These are phyloP conservation scores for Xiphydria camelus DNA, from an alignment of 2,888 invertebrate species.

Conservation along the genomic window DNA sequence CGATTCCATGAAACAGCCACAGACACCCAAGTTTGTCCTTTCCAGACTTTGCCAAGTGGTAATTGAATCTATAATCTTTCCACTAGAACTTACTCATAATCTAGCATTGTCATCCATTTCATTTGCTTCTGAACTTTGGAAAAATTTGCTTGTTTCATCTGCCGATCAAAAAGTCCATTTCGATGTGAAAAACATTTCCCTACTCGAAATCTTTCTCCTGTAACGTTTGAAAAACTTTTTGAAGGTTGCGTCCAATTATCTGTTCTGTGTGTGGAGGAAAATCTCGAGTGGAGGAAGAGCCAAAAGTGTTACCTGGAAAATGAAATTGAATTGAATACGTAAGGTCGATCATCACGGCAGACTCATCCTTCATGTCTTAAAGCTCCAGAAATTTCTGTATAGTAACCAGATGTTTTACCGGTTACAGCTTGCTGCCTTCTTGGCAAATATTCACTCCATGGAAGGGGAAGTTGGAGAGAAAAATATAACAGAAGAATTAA, in stretches of 20 bases:
- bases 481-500: conserved; percentile 74
- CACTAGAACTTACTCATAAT: too few species aligned
- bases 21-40: conserved; percentile 82
- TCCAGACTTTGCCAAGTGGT: conserved; percentile 88
- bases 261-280: neutral
- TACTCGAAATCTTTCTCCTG: neutral
- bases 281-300: conserved; percentile 1
- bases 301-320: neutral
- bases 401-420: too few species aligned
- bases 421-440: conserved; percentile 81
- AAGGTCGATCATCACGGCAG: too few species aligned
- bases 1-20: conserved; percentile 74
- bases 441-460: conserved; percentile 69
- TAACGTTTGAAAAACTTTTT: neutral
- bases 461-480: conserved; percentile 63
- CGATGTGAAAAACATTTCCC: too few species aligned
- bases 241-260: neutral
- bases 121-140: too few species aligned
- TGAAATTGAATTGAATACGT: neutral
- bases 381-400: too few species aligned
- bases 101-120: too few species aligned
- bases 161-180: too few species aligned
- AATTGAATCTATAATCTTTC: conserved; percentile 47
- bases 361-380: too few species aligned
- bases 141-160: too few species aligned